Evolutionary conservation across 2,888 invertebrate genomes (phyloP), one percentile per base, ranked within the genome.

Genomic region (Clunio marinus): DNA sequence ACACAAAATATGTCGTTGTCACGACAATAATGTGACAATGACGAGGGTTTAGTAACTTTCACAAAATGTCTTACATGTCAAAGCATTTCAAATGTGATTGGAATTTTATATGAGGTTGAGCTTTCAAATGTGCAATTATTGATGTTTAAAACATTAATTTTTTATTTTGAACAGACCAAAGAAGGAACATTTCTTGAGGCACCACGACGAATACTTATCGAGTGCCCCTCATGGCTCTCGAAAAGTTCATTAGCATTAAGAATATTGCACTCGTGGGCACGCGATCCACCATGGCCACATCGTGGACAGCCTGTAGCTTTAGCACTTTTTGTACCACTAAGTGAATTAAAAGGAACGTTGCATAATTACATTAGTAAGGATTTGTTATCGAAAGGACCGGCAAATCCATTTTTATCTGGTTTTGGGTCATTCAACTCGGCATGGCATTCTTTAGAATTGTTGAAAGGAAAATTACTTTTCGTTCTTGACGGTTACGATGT

Each of bases 241-340:
- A 79, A 82, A 70, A 81, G 81, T 28, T 80, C 81, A 13, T 75
- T 83, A 5, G 80, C 81, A 55, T 75, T 83, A 45, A 77, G 81
- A 28, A 75, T 83, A n/a, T 76, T 83, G 10, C 80, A 82, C 73
- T 81, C 82, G 4, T 83, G 83, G 83, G 81, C 82, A 1, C 80
- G 79, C 35, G 80, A 81, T 70, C 75, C 75, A 27, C 75, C 75
- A 24, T 76, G 76, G 75, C 74, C 75, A 20, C 72, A 73, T 5
- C 73, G 74, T 59, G 79, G 77, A 24, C 80, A 80, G 2, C 78
- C 79, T 17, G 78, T 81, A n/a, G 79, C 80, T 8, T 72, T 82
- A 69, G 80, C 81, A 4, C 77, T 83, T 45, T 80, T 83, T 72
- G 78, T 83, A 24, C 82, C 83, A 1, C 75, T 83, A 1, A 76